These are phyloP conservation scores for Chorisops tibialis DNA, from an alignment of 2,888 invertebrate species.

Conservation along the genomic window DNA sequence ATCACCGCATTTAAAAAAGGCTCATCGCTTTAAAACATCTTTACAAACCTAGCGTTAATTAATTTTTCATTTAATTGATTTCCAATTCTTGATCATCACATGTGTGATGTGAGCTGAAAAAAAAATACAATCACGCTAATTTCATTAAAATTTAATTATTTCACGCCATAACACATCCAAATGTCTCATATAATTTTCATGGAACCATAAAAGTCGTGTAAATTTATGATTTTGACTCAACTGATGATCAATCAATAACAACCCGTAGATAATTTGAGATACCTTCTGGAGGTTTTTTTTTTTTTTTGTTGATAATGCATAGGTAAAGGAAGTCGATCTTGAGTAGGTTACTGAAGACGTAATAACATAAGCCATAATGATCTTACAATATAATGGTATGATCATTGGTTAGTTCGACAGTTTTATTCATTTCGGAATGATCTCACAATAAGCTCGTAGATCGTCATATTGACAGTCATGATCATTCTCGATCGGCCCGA, in stretches of 20 bases:
- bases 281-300: too few species aligned
- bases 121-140: background rate
- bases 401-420: slow-evolving; percentile 6
- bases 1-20: too few species aligned
- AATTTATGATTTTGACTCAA: slow-evolving; percentile 5
- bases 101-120: too few species aligned
- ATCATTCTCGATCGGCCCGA: slow-evolving; percentile 31
- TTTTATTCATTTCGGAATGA: slow-evolving; percentile 2
- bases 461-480: slow-evolving; percentile 30
- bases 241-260: slow-evolving; percentile 23
- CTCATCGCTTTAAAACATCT: too few species aligned
- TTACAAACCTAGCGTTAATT: too few species aligned
- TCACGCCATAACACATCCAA: slow-evolving; percentile 21
- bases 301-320: too few species aligned
- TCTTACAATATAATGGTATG: slow-evolving; percentile 13
- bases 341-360: background rate
- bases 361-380: background rate
- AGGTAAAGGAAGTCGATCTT: too few species aligned
- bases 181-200: slow-evolving; percentile 9
- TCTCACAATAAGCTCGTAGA: slow-evolving; percentile 7
- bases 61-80: too few species aligned
- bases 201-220: slow-evolving; percentile 10
- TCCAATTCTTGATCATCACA: too few species aligned
- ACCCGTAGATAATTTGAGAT: background rate
- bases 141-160: slow-evolving; percentile 25